Evolutionary conservation across 2,888 invertebrate genomes (phyloP).

Genomic region (Pandemis cinnamomeana): DNA sequence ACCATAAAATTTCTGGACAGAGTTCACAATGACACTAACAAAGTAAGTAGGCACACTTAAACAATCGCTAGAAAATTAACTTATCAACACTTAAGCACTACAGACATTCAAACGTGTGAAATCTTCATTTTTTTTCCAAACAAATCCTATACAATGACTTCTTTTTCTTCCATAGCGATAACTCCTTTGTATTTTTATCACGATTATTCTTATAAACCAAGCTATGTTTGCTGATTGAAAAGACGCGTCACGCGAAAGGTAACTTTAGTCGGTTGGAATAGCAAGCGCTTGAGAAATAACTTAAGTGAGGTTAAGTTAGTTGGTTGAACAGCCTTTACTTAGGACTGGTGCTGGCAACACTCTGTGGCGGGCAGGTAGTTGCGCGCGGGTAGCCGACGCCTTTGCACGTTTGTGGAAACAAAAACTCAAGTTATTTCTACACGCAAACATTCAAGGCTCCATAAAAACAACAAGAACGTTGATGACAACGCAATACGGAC

Average conservation of each 20-base stretch:
- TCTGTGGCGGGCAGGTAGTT: slow-evolving; percentile 49
- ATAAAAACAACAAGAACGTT: slow-evolving; percentile 50
- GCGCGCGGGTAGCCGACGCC: slow-evolving; percentile 55
- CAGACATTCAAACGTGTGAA: slow-evolving; percentile 58
- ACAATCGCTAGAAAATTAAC: slow-evolving; percentile 41
- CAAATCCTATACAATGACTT: slow-evolving; percentile 61
- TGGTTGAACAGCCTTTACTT: slow-evolving; percentile 57
- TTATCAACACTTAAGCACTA: slow-evolving; percentile 46
- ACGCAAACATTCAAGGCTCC: slow-evolving; percentile 49
- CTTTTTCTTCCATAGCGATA: slow-evolving; percentile 62
- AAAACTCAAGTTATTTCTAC: slow-evolving; percentile 41
- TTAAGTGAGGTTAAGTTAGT: slow-evolving; percentile 41
- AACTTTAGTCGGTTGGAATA: slow-evolving; percentile 28
- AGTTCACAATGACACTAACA: not conserved
- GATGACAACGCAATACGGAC: slow-evolving; percentile 45
- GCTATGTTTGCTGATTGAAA: slow-evolving; percentile 24
- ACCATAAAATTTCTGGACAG: slow-evolving; percentile 5
- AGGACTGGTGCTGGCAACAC: slow-evolving; percentile 64
- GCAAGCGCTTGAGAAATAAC: not conserved
- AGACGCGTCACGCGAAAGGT: not conserved
- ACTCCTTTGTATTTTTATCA: slow-evolving; percentile 67
- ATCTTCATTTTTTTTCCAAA: slow-evolving; percentile 53
- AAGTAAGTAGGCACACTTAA: not conserved
- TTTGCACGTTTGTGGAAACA: slow-evolving; percentile 49
- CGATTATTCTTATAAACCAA: slow-evolving; percentile 54